phyloP scores from a whole-genome alignment of 2,113 vertebrate species.

The Puffinus mauretanicus region DNA sequence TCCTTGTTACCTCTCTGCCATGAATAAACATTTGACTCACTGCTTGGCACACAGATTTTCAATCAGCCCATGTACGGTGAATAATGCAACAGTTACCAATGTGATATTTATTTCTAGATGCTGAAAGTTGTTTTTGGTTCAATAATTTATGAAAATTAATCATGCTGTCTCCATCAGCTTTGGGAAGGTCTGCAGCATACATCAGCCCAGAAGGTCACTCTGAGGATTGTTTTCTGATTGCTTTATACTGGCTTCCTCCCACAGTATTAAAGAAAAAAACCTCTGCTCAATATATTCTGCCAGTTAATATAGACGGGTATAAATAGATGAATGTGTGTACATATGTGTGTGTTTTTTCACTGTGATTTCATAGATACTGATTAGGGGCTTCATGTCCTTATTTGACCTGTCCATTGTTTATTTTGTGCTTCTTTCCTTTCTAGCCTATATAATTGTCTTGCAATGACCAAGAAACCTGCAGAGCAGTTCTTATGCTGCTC shows the following conservation, averaged over 20 bases:
- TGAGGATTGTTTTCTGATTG: background rate
- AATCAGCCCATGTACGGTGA: background rate
- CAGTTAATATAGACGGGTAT: background rate
- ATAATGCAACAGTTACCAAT: constrained; percentile 27
- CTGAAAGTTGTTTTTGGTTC: constrained; percentile 8
- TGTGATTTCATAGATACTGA: background rate
- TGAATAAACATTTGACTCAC: constrained; percentile 22
- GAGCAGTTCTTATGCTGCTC: background rate
- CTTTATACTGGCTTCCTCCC: background rate
- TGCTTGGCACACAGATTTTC: background rate
- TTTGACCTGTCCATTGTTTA: background rate
- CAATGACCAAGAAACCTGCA: background rate
- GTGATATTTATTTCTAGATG: constrained; percentile 32
- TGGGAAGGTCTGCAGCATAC: background rate
- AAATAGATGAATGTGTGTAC: background rate
- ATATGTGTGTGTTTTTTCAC: background rate
- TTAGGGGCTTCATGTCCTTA: background rate
- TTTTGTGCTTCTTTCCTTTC: background rate
- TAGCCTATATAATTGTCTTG: background rate
- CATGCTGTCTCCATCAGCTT: constrained; percentile 13
- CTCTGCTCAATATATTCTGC: background rate
- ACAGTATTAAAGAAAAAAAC: background rate
- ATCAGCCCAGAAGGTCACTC: background rate
- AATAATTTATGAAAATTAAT: constrained; percentile 63
- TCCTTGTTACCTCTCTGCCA: background rate